Conservation (phyloP, 1,140 invertebrate genomes). For the Bombus superbus region DNA sequence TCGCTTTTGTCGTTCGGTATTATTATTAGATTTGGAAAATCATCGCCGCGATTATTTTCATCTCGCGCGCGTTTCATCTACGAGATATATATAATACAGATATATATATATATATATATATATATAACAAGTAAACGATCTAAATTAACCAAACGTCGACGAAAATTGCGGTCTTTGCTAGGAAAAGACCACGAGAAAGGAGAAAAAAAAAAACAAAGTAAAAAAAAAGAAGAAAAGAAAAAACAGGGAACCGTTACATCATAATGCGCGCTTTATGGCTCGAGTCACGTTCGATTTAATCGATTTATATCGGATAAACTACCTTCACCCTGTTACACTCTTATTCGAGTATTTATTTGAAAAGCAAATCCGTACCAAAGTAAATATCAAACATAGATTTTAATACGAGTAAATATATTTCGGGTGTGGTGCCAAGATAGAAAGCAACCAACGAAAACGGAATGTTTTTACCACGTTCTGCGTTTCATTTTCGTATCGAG, state of each 20-base stretch:
- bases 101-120: no score
- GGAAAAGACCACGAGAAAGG: neutral
- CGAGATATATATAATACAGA: no score
- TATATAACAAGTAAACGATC: neutral
- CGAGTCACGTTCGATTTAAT: neutral
- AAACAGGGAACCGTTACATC: neutral
- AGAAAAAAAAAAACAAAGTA: no score
- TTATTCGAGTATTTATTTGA: no score
- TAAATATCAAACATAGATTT: neutral
- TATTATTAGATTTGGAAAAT: no score
- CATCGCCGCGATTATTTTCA: neutral
- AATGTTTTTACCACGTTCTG: neutral
- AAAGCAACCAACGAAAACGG: no score
- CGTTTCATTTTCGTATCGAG: no score
- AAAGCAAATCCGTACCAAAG: neutral
- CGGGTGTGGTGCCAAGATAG: no score
- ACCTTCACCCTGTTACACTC: no score
- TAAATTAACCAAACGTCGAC: no score
- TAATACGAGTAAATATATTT: neutral
- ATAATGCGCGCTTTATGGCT: neutral
- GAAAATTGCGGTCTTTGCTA: neutral
- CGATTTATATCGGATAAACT: neutral
- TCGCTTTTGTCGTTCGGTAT: neutral
- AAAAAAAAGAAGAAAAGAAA: fast-evolving
- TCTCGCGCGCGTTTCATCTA: neutral